These are phyloP conservation scores for Mythimna albipuncta DNA, from an alignment of 2,888 invertebrate species.

Conservation along the genomic window DNA sequence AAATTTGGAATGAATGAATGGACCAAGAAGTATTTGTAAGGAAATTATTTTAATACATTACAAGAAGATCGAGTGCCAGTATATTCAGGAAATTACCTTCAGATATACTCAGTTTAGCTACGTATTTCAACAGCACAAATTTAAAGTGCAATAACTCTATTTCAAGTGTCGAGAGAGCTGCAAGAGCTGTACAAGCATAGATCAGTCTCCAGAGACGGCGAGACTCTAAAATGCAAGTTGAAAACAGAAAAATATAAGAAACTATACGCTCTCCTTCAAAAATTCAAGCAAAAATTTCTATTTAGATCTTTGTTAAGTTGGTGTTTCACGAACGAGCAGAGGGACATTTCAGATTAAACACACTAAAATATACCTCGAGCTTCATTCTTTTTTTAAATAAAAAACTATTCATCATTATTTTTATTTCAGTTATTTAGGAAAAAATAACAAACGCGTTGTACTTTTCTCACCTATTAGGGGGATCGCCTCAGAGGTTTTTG, in stretches of 20 bases:
- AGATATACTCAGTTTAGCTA: constrained; percentile 70
- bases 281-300: constrained; percentile 84
- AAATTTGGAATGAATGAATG: constrained; percentile 62
- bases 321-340: constrained; percentile 80
- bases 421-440: constrained; percentile 66
- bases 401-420: constrained; percentile 71
- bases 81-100: constrained; percentile 70
- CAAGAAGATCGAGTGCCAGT: constrained; percentile 80
- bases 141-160: constrained; percentile 83
- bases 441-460: constrained; percentile 73
- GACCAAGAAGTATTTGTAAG: constrained; percentile 63
- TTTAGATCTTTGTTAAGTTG: constrained; percentile 81
- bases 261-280: constrained; percentile 78
- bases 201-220: constrained; percentile 73
- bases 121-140: constrained; percentile 75
- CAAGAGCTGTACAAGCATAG: constrained; percentile 79
- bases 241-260: constrained; percentile 77
- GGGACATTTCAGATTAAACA: constrained; percentile 81
- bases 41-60: constrained; percentile 86
- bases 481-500: constrained; percentile 99
- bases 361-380: constrained; percentile 81
- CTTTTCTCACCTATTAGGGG: constrained; percentile 97
- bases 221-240: constrained; percentile 82
- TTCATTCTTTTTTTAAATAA: constrained; percentile 74
- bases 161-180: constrained; percentile 79